Base-by-base conservation (phyloP, 2,113 vertebrate genomes). In the Gallinago undulata region DNA sequence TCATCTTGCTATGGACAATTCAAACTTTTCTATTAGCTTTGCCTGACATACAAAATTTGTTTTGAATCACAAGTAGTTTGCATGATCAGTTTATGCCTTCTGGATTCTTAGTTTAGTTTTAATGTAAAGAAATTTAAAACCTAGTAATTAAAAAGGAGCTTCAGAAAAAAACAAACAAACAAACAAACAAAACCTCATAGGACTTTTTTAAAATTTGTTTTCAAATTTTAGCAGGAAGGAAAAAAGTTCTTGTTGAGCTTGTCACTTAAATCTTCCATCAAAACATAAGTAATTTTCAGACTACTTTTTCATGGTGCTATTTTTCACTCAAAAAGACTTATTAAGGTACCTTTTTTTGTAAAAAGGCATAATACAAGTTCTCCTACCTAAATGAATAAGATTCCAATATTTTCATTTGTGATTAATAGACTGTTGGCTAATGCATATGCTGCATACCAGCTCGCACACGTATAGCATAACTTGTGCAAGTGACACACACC, bases 401-500 rank as follows among this genome's bases (percentile, higher is more conserved):
- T 3, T 73, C 4, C 11, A 3, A 7, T 43, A 25, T 16, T 78
- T 81, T 90, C 57, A 5, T 21, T 47, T 2, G 0, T 11, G 10
- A 11, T 60, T 37, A 56, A 55, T 25, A 64, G 68, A 14, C 14
- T 1, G 0, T 5, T 56, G 9, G 55, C 15, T 43, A 22, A 15
- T 0, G 0, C 11, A 5, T 15, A 9, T 9, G 7, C 37, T 55
- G 21, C 30, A 9, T 30, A 3, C 5, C 17, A 56, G 35, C 8
- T 68, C 47, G 16, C 11, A 19, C 1, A 2, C 12, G 15, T 33
- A 27, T 0, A 1, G 33, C 1, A 1, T 41, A 37, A 16, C 19
- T 17, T 13, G 18, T 12, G 5, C 2, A 9, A 1, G 1, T 14
- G 18, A 57, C 3, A 13, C 13, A 21, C 3, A 27, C 8, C 1